Percentiles rank a stretch among this genome's conserved stretches.
Conservation (phyloP, 2,888 invertebrate species). For the Fabriciana adippe region DNA sequence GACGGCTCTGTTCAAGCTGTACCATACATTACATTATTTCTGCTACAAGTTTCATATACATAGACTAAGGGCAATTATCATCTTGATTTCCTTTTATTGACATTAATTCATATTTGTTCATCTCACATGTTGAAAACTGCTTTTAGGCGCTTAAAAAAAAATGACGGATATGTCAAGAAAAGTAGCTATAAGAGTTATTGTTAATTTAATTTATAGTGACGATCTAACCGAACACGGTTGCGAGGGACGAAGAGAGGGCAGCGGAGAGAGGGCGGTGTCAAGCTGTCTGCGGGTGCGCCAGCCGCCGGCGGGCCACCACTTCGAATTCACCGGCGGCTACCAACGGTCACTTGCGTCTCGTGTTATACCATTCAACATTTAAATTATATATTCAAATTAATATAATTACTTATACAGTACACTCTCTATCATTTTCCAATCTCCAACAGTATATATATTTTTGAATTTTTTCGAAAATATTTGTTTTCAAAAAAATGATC, state of each 20-base stretch:
- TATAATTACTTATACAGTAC: no score
- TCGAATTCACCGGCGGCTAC: no score
- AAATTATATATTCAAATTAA: no score
- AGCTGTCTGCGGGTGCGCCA: no score
- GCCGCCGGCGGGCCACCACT: no score
- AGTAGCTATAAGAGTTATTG: constrained; percentile 1
- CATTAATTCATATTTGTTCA: neutral
- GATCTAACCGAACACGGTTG: no score
- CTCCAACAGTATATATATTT: neutral
- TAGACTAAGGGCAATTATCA: constrained; percentile 1
- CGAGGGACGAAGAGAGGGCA: no score
- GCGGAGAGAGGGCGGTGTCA: no score
- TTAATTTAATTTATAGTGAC: constrained; percentile 2
- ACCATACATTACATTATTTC: neutral
- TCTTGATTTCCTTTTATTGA: neutral
- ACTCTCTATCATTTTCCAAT: no score
- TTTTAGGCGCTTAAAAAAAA: neutral
- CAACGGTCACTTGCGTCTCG: no score
- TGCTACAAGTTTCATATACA: constrained; percentile 1
- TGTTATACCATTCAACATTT: no score
- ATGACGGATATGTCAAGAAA: neutral
- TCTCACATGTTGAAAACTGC: constrained; percentile 5
- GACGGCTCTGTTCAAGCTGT: neutral
- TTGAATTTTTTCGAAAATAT: neutral
- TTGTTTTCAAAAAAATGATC: constrained; percentile 2